These are phyloP conservation scores for Hozukius guyotensis DNA, from an alignment of 2,797 vertebrate genomes.

Conservation along the genomic window DNA sequence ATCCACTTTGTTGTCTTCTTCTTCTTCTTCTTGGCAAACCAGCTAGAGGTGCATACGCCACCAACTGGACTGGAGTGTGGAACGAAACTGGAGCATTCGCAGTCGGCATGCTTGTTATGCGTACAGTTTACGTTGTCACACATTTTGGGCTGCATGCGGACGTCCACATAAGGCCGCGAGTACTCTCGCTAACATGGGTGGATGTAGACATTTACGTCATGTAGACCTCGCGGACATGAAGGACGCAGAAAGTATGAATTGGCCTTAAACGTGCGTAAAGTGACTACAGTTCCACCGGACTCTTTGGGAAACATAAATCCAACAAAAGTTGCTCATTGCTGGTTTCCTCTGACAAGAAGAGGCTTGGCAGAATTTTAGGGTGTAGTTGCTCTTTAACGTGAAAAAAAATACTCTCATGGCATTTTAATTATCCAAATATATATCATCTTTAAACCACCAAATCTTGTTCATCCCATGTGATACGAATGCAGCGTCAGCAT, in stretches of 20 bases:
- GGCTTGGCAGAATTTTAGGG: not conserved
- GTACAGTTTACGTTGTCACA: not conserved
- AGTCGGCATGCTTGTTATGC: not conserved
- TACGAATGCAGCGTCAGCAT: conserved; percentile 24
- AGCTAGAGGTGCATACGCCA: no score
- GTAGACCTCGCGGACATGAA: no score
- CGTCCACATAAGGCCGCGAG: no score
- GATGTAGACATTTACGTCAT: not conserved
- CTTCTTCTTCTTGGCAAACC: not conserved
- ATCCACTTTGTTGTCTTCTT: not conserved
- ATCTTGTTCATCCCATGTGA: conserved; percentile 4
- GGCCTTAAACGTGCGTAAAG: no score
- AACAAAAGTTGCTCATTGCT: not conserved
- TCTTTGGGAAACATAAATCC: fast-evolving
- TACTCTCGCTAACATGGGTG: not conserved
- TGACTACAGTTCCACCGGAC: not conserved
- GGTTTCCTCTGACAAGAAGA: not conserved
- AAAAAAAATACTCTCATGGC: not conserved
- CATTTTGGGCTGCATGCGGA: not conserved
- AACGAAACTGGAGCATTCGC: not conserved
- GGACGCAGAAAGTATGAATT: no score
- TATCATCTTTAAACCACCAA: not conserved
- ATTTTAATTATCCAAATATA: not conserved
- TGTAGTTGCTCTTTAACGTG: not conserved
- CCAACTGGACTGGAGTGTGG: not conserved